A percentile compares a stretch with the other conserved stretches of the same genome.
phyloP scores from a whole-genome alignment of 2,113 vertebrate genomes.

The Callipepla californica region DNA sequence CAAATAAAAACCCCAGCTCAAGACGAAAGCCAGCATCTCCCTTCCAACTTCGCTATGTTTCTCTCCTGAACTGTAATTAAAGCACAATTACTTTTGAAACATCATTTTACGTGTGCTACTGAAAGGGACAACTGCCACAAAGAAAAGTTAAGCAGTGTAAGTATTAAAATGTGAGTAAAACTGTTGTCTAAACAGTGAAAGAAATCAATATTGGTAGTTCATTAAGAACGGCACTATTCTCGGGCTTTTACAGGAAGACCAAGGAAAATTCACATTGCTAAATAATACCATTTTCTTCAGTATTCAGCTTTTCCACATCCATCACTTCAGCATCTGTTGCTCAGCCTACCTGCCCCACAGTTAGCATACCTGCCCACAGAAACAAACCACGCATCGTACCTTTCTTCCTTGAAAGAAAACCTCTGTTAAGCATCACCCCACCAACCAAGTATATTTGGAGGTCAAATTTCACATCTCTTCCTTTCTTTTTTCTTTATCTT shows the following conservation, averaged over 20 bases:
- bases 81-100: neutral
- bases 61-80: neutral
- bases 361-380: neutral
- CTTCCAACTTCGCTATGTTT: neutral
- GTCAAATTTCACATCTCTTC: slow-evolving; percentile 32
- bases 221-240: neutral
- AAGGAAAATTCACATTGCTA: neutral
- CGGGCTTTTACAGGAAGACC: neutral
- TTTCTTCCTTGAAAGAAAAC: neutral
- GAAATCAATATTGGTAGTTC: slow-evolving; percentile 7
- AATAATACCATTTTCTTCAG: neutral
- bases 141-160: neutral
- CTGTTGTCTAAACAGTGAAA: neutral
- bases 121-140: neutral
- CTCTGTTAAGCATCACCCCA: neutral
- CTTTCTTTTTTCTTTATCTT: neutral
- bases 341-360: neutral
- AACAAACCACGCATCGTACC: neutral
- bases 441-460: neutral
- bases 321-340: neutral
- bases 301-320: neutral
- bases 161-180: slow-evolving; percentile 20
- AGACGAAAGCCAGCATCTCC: neutral
- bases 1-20: neutral
- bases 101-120: neutral